Percentiles rank a stretch among this genome's conserved stretches.
phyloP scores from a whole-genome alignment of 2,888 invertebrate genomes.

The Sphaeridia pumilis region DNA sequence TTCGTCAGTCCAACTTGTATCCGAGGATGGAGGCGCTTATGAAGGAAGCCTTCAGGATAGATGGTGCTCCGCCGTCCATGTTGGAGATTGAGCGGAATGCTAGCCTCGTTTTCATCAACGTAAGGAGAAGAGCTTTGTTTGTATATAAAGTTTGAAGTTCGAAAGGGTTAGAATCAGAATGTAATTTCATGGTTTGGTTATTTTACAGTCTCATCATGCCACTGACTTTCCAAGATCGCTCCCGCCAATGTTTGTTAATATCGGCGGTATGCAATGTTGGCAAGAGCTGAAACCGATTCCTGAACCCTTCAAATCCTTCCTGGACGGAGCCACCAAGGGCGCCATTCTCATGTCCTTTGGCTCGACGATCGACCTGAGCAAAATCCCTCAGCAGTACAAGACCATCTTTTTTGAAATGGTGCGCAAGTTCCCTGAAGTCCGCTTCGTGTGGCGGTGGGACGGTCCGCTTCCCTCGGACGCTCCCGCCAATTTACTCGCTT shows the following conservation, averaged over 20 bases:
- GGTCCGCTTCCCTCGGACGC: slow-evolving; percentile 23
- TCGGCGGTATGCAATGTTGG: slow-evolving; percentile 33
- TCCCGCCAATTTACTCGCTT: slow-evolving; percentile 25
- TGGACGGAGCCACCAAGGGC: slow-evolving; percentile 27
- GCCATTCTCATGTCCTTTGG: slow-evolving; percentile 34
- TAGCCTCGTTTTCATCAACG: slow-evolving; percentile 30
- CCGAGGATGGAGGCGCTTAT: slow-evolving; percentile 14
- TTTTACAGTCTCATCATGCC: slow-evolving; percentile 24
- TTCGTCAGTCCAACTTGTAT: slow-evolving; percentile 13
- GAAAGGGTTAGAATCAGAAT: too few species aligned
- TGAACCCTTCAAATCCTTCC: slow-evolving; percentile 18
- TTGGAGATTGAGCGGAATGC: slow-evolving; percentile 23
- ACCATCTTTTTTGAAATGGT: slow-evolving; percentile 30
- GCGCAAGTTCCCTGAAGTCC: slow-evolving; percentile 21
- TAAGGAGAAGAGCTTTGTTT: too few species aligned
- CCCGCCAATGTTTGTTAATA: slow-evolving; percentile 26
- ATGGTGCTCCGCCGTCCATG: slow-evolving; percentile 18
- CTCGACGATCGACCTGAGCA: slow-evolving; percentile 28
- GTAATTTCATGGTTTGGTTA: too few species aligned
- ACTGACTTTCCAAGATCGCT: slow-evolving; percentile 29
- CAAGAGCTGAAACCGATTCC: slow-evolving; percentile 20
- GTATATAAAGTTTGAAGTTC: too few species aligned
- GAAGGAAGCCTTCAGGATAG: slow-evolving; percentile 14
- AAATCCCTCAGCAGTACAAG: slow-evolving; percentile 21
- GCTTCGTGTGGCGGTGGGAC: slow-evolving; percentile 32